Base-by-base conservation (phyloP, 2,888 invertebrate genomes). In the Mechanitis messenoides region DNA sequence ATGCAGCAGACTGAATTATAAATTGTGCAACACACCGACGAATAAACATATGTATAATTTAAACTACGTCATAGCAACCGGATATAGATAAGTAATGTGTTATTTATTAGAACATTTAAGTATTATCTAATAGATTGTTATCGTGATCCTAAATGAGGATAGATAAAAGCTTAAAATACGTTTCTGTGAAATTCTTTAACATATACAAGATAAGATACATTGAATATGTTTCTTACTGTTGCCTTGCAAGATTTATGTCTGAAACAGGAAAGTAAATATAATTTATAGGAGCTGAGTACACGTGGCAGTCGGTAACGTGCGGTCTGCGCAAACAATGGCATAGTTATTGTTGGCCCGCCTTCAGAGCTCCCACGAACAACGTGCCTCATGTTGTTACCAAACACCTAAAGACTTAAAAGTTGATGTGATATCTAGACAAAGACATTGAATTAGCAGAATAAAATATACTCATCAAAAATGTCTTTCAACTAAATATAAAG, bases 271-370 rank as follows among this genome's bases (percentile, higher is more conserved):
- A 6, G n/a, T 4, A n/a, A 46, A n/a, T n/a, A 47, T 20, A 20
- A 50, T 50, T 31, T 50, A 31, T 31, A 9, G 28, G n/a, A 20
- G 47, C 31, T 31, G 28, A 53, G 45, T 55, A 63, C 78, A 79
- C 79, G 81, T 77, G 78, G 66, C 71, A 59, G 50, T 59, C 67
- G 67, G 59, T 63, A 60, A 77, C 79, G 77, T 78, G 79, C 65
- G 54, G 58, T 67, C 59, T 63, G 67, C 69, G 71, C 69, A 75
- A 80, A 74, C 74, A 77, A 75, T 69, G 65, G 67, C 55, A 63
- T 59, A n/a, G 64, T 66, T 67, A 73, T 76, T 76, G 75, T 78
- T 74, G 61, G 55, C 64, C 69, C 64, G 58, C 61, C 67, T 66
- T 68, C 65, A 45, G 61, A 71, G 72, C 71, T 70, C 70, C 71